phyloP scores from a whole-genome alignment of 1,140 invertebrate species.

The Hycleus phaleratus region DNA sequence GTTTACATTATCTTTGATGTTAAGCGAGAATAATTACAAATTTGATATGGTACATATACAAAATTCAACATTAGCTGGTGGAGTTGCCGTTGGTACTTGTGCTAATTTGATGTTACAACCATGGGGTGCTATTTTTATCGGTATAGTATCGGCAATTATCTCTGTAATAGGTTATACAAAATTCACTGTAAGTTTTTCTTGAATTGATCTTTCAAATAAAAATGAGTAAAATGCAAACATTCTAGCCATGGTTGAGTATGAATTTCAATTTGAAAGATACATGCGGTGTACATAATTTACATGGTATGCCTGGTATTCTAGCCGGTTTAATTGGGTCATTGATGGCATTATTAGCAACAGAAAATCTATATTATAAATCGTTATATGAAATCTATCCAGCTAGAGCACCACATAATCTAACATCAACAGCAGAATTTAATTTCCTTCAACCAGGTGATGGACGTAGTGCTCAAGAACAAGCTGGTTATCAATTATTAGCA shows the following conservation, averaged over 20 bases:
- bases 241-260: conserved; percentile 63
- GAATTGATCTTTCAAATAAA: neutral
- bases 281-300: conserved; percentile 92
- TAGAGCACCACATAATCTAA: conserved; percentile 32
- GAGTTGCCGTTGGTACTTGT: conserved; percentile 56
- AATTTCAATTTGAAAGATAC: conserved; percentile 78
- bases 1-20: conserved; percentile 73
- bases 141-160: conserved; percentile 68
- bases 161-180: conserved; percentile 82
- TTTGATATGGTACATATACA: conserved; percentile 88
- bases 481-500: conserved; percentile 68
- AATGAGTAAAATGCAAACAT: conserved; percentile 4
- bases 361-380: conserved; percentile 46
- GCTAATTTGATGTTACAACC: conserved; percentile 80
- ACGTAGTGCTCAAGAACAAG: conserved; percentile 62
- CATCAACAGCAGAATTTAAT: conserved; percentile 12
- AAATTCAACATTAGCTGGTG: conserved; percentile 82
- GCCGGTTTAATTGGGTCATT: conserved; percentile 73
- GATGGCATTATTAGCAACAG: conserved; percentile 63
- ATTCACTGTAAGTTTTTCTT: conserved; percentile 60
- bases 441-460: conserved; percentile 43
- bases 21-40: conserved; percentile 65
- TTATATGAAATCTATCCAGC: conserved; percentile 53
- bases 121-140: conserved; percentile 76
- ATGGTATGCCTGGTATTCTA: conserved; percentile 88